Evolutionary conservation across 2,113 vertebrate species (phyloP).

Genomic region (Pollimyrus isidori): DNA sequence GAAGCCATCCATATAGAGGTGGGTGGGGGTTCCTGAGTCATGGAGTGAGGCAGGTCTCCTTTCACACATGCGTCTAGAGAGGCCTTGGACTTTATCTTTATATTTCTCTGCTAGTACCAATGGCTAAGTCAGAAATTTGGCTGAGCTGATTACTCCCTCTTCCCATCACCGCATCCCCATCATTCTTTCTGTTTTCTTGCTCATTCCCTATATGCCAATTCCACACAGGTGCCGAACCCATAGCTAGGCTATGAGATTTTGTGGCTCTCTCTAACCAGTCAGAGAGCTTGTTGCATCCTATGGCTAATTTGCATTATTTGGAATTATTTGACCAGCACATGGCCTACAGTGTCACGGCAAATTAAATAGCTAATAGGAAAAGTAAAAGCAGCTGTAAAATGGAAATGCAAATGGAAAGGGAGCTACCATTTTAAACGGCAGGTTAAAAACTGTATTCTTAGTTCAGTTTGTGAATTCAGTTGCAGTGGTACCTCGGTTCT

Average conservation of each 20-base stretch:
- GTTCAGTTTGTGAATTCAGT: neutral
- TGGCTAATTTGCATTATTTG: neutral
- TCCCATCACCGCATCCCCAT: neutral
- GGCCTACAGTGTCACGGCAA: neutral
- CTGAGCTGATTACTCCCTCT: neutral
- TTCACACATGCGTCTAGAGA: neutral
- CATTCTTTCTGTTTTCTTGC: neutral
- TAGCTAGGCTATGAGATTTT: neutral
- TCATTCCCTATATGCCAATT: neutral
- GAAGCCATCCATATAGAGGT: conserved; percentile 83
- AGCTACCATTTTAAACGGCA: neutral
- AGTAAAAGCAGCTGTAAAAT: neutral
- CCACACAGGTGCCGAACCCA: neutral
- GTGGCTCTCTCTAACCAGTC: neutral
- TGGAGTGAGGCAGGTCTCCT: neutral
- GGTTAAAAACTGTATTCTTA: neutral
- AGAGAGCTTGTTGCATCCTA: neutral
- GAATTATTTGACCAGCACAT: neutral
- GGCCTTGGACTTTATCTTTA: neutral
- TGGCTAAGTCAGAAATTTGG: neutral
- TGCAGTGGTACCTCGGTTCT: neutral
- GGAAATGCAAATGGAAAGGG: neutral
- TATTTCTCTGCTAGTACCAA: neutral
- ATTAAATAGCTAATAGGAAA: neutral
- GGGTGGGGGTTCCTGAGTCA: conserved; percentile 23